These are phyloP conservation scores for Dynastes grantii DNA, from an alignment of 2,888 invertebrate species.

Conservation along the genomic window DNA sequence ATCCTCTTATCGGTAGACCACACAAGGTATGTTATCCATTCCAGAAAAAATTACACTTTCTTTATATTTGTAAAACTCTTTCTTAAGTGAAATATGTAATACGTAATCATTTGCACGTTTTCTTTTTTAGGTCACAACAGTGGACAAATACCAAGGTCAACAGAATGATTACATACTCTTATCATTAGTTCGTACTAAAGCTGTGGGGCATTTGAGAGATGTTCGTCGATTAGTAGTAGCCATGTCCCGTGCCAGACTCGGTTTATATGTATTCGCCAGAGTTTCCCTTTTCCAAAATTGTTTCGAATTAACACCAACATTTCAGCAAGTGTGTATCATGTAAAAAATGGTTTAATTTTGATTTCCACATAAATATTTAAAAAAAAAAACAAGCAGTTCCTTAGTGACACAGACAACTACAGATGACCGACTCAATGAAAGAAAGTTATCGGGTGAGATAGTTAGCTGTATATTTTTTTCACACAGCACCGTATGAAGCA, in stretches of 20 bases:
- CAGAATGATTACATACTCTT: conserved; percentile 99
- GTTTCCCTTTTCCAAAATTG: conserved; percentile 96
- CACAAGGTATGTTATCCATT: conserved; percentile 78
- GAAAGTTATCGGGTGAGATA: no score
- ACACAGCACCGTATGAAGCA: no score
- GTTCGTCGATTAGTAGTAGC: conserved; percentile 97
- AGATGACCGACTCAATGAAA: no score
- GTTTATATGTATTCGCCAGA: conserved; percentile 96
- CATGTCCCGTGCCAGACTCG: conserved; percentile 96
- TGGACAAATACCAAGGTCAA: conserved; percentile 99
- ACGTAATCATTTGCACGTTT: neutral
- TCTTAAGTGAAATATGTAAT: neutral
- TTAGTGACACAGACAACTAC: no score
- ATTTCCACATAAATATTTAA: no score
- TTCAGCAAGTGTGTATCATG: conserved; percentile 80
- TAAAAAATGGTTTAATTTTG: conserved; percentile 52
- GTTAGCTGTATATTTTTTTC: no score
- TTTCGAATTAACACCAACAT: conserved; percentile 96
- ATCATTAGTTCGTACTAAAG: conserved; percentile 95
- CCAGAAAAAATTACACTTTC: neutral
- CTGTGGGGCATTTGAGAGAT: conserved; percentile 98
- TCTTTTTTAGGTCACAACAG: conserved; percentile 86
- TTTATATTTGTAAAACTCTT: neutral
- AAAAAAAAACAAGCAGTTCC: no score
- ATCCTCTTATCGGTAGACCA: conserved; percentile 95